Evolutionary conservation across 2,888 invertebrate species (phyloP), one percentile per base, ranked within the genome.

Genomic region (Spilosoma lubricipeda): DNA sequence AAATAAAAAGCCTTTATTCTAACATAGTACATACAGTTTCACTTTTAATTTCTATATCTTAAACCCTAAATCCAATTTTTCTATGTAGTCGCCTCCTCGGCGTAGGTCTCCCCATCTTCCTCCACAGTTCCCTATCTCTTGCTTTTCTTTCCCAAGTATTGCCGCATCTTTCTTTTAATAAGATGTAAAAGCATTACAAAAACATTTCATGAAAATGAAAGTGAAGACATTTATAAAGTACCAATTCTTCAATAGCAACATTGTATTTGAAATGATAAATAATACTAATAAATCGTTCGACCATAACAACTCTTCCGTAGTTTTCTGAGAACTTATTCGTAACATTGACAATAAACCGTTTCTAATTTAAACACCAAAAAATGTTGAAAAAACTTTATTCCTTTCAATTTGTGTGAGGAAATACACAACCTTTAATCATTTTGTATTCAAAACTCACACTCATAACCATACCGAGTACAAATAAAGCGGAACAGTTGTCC

Each of bases 371-470:
- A 18, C 30, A 63, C 30, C 30, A 63, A 63, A 63, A 33, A 63
- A 0, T 63, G 18, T 63, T 30, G 3, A 5, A 65, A 66, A 66
- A 66, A 66, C 65, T 66, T 66, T 3, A 66, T 13, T 39, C 39
- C n/a, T 39, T 66, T 66, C 65, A 39, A n/a, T 39, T 39, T 66
- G 23, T n/a, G n/a, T 66, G 36, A 66, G n/a, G 65, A 36, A 66
- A 66, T 36, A 83, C 73, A 67, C 66, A 74, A 76, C 70, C 45
- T 76, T 67, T 70, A 67, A 72, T 73, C 33, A 80, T 82, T 33
- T 80, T 75, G 71, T 80, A 85, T 85, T 82, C 85, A 74, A 77
- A 73, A 71, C 85, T 77, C 59, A 27, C n/a, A 27, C 59, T 63
- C 30, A 63, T 63, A 63, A 63, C 30, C 30, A 63, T 63, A 70